Percentiles rank a stretch among this genome's conserved stretches.
These are phyloP conservation scores for Endotricha flammealis DNA, from an alignment of 2,888 invertebrate species.

Conservation along the genomic window DNA sequence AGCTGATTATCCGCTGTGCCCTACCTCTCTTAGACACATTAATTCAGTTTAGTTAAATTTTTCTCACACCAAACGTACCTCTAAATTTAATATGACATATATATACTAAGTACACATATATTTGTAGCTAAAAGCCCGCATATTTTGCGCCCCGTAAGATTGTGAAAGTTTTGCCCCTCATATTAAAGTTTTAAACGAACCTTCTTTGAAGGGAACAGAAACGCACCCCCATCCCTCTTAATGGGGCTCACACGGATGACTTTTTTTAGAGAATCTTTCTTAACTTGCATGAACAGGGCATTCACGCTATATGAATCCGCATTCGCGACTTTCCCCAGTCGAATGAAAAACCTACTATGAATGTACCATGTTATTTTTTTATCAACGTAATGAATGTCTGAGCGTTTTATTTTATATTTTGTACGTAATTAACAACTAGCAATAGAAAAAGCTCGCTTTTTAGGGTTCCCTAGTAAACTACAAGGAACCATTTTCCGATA, in stretches of 20 bases:
- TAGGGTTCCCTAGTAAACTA: no score
- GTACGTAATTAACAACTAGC: no score
- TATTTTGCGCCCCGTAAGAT: conserved; percentile 18
- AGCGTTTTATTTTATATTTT: no score
- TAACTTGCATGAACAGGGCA: conserved; percentile 6
- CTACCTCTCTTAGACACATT: no score
- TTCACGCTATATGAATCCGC: conserved; percentile 7
- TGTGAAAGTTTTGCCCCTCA: conserved; percentile 20
- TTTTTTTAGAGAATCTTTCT: conserved; percentile 10
- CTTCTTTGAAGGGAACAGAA: conserved; percentile 11
- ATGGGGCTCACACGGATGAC: conserved; percentile 6
- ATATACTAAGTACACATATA: no score
- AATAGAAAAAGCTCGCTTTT: no score
- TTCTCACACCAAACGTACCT: no score
- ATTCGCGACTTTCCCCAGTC: no score
- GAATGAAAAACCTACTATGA: conserved; percentile 4
- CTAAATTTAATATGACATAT: no score
- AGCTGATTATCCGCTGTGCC: no score
- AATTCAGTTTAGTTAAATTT: no score
- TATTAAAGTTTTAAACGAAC: conserved; percentile 18
- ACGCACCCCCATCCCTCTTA: conserved; percentile 8
- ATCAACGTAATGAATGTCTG: neutral
- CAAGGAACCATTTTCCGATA: no score
- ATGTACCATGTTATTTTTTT: neutral
- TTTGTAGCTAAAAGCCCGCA: conserved; percentile 15